A percentile compares a stretch with the other conserved stretches of the same genome.
Conservation (phyloP, 2,113 vertebrate genomes). For the Misgurnus mizolepis region DNA sequence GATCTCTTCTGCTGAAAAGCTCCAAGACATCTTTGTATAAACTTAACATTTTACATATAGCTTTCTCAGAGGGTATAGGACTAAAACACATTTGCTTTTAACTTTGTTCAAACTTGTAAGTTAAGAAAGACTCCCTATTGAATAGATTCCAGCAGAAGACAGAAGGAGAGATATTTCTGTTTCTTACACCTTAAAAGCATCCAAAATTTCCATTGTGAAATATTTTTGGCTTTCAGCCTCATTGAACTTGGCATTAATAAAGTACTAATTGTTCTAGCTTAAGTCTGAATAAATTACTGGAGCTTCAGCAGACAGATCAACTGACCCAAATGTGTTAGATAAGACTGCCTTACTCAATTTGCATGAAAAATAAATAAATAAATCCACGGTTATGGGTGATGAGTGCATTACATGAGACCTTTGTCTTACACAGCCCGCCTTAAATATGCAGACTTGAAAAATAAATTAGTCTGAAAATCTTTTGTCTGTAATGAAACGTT, state of each 20-base stretch:
- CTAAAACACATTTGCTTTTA: background rate
- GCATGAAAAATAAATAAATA: background rate
- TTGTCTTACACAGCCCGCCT: no score
- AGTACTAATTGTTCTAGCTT: conserved; percentile 15
- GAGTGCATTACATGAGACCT: no score
- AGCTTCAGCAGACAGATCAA: background rate
- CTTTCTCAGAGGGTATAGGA: background rate
- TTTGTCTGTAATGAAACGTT: background rate
- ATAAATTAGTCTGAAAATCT: background rate
- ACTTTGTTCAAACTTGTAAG: background rate
- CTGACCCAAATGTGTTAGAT: conserved; percentile 12
- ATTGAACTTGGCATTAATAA: background rate
- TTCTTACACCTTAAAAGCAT: background rate
- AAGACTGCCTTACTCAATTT: background rate
- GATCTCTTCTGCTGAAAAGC: conserved; percentile 19
- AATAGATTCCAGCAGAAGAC: background rate
- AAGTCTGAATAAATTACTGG: conserved; percentile 13
- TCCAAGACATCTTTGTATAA: conserved; percentile 8
- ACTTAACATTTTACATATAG: background rate
- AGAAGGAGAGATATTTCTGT: background rate
- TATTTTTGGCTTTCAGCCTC: conserved; percentile 19
- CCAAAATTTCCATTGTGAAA: background rate
- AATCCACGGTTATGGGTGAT: background rate
- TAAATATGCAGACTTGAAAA: background rate
- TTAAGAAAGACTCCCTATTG: no score